Percentiles rank a stretch among this genome's conserved stretches.
Evolutionary conservation across 2,113 vertebrate genomes (phyloP).

Genomic region (Erpornis zantholeuca): DNA sequence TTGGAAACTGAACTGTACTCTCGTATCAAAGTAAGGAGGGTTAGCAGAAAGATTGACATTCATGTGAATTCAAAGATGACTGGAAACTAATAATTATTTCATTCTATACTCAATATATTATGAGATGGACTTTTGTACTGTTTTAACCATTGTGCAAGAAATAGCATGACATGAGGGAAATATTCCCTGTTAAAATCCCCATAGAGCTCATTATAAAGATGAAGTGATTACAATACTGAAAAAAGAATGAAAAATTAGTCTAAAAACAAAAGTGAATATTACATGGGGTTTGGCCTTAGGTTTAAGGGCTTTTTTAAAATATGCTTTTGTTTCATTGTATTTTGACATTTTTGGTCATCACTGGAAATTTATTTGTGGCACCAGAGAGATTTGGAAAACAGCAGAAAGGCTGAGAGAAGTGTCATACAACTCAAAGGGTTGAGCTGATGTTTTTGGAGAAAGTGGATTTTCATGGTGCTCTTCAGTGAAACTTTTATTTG

Average conservation of each 20-base stretch:
- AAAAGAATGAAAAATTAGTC: slow-evolving; percentile 4
- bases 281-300: neutral
- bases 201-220: slow-evolving; percentile 15
- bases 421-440: neutral
- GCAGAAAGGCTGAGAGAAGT: neutral
- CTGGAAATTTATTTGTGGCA: neutral
- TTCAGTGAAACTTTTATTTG: neutral
- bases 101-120: slow-evolving; percentile 8
- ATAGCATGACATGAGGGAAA: neutral
- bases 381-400: neutral
- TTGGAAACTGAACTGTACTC: neutral
- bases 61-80: neutral
- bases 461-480: neutral
- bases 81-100: slow-evolving; percentile 13
- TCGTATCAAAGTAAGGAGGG: neutral
- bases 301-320: neutral
- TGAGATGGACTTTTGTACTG: neutral
- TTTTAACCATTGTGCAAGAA: neutral
- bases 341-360: neutral
- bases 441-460: neutral
- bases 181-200: neutral
- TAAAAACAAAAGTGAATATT: neutral
- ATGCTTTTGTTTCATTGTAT: neutral
- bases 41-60: neutral
- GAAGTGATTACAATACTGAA: neutral